Conservation (phyloP, 2,797 vertebrate genomes). For the Gorsachius magnificus region DNA sequence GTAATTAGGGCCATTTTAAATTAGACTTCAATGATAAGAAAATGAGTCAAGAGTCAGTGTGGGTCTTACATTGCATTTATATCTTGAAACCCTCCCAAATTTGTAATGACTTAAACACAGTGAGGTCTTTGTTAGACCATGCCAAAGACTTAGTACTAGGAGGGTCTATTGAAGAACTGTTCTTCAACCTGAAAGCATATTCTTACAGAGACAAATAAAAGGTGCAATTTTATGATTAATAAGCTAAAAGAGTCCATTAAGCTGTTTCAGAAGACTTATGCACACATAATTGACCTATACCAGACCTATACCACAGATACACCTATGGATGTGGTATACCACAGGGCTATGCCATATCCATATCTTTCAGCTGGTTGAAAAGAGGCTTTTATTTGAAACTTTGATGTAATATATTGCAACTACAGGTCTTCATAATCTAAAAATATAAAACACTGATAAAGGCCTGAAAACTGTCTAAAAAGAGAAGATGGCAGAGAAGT, state of each 20-base stretch:
- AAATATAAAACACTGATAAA: neutral
- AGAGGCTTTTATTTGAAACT: neutral
- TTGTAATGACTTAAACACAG: neutral
- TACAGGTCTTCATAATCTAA: neutral
- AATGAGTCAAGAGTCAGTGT: neutral
- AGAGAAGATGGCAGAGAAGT: neutral
- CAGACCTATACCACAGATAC: neutral
- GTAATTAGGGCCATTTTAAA: neutral
- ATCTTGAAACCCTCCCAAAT: neutral
- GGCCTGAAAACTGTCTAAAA: neutral
- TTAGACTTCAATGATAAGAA: neutral
- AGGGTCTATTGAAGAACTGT: neutral
- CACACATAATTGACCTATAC: too few relatives aligned
- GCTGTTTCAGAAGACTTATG: neutral
- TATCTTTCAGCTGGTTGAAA: neutral
- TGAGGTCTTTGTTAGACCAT: neutral
- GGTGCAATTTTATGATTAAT: neutral
- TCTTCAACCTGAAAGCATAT: neutral
- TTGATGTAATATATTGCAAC: neutral
- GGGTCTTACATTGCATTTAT: neutral
- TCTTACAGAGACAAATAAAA: neutral
- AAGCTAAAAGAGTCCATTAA: neutral
- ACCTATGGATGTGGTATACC: neutral
- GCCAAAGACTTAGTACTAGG: neutral
- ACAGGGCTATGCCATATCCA: neutral